Evolutionary conservation across 2,888 invertebrate genomes (phyloP).

Genomic region (Aricia artaxerxes): DNA sequence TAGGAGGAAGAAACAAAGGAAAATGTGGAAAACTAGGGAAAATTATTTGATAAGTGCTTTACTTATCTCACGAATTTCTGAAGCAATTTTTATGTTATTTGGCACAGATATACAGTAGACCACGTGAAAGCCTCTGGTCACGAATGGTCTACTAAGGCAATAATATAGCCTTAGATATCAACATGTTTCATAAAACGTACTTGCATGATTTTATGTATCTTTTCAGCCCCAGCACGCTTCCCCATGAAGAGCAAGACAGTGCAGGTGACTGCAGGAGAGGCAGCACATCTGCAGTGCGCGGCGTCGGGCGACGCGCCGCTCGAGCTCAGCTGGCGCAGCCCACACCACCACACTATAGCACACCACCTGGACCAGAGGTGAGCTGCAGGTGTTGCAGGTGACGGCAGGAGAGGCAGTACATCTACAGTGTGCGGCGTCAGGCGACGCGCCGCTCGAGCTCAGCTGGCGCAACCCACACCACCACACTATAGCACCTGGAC

Average conservation of each 20-base stretch:
- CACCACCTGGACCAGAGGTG: conserved; percentile 86
- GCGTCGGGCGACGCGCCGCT: conserved; percentile 93
- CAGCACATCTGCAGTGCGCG: conserved; percentile 91
- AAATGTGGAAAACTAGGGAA: too few species aligned
- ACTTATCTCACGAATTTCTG: too few species aligned
- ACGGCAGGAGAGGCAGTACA: conserved; percentile 91
- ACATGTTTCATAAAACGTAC: too few species aligned
- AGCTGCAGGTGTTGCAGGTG: conserved; percentile 85
- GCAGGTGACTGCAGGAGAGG: conserved; percentile 90
- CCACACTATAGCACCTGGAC: conserved; percentile 83
- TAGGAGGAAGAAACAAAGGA: too few species aligned
- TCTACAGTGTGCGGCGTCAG: conserved; percentile 91
- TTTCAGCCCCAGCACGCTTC: conserved; percentile 90
- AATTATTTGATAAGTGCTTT: too few species aligned
- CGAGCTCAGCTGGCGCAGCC: conserved; percentile 91
- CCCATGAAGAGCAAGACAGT: conserved; percentile 90
- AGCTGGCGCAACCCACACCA: conserved; percentile 91
- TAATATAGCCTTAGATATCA: too few species aligned
- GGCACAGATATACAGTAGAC: too few species aligned
- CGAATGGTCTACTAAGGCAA: too few species aligned
- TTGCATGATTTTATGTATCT: too few species aligned
- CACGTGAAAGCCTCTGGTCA: too few species aligned
- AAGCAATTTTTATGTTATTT: too few species aligned
- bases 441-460: conserved; percentile 93
- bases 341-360: conserved; percentile 84